A percentile compares a stretch with the other conserved stretches of the same genome.
These are phyloP conservation scores for Arrhopalites spinosus DNA, from an alignment of 2,888 invertebrate genomes.

Conservation along the genomic window DNA sequence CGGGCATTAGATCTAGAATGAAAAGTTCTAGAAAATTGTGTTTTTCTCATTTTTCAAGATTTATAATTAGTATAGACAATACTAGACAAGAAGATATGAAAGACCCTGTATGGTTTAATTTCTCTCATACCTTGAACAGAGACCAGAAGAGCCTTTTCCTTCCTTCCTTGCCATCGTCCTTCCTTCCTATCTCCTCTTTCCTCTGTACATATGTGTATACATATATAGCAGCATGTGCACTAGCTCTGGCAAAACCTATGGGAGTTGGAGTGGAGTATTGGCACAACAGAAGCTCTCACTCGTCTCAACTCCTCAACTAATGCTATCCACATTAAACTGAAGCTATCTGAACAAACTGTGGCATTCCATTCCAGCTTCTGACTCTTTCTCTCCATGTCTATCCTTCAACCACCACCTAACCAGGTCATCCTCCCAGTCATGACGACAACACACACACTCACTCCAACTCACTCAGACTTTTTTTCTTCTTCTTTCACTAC, in stretches of 20 bases:
- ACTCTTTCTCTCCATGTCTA: neutral
- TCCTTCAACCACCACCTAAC: neutral
- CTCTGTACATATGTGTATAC: neutral
- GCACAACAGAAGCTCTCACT: neutral
- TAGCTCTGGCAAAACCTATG: neutral
- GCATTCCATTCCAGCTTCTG: conserved; percentile 2
- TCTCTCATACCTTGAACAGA: neutral
- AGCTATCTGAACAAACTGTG: conserved; percentile 27
- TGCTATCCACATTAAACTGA: conserved; percentile 26
- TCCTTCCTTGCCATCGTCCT: neutral
- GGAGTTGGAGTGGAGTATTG: neutral
- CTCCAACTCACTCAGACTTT: neutral
- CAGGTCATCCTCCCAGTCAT: neutral
- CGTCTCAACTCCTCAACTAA: neutral
- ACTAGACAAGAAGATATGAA: too few species aligned
- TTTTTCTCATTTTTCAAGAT: too few species aligned
- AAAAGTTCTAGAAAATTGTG: too few species aligned
- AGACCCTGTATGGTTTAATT: too few species aligned
- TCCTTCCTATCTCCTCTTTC: neutral
- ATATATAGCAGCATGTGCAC: neutral
- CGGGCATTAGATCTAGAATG: too few species aligned
- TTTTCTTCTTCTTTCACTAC: too few species aligned
- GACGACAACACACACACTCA: neutral
- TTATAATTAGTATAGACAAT: too few species aligned
- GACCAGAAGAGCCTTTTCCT: neutral